Evolutionary conservation across 1,140 invertebrate genomes (phyloP).

Genomic region (Polypedilum vanderplanki): DNA sequence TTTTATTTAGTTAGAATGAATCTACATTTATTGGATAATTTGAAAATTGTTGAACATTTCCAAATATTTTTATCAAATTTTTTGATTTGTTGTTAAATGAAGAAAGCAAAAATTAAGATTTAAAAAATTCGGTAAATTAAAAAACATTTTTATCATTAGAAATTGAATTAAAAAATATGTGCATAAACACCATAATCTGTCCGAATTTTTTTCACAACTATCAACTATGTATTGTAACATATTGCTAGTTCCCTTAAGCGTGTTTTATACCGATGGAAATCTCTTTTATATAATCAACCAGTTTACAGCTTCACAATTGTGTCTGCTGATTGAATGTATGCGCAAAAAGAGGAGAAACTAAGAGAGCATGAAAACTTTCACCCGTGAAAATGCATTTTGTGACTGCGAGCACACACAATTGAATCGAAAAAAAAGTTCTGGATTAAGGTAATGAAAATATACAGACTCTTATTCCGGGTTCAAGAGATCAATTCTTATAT

Average conservation of each 20-base stretch:
- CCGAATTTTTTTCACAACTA: not conserved
- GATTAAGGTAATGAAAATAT: not conserved
- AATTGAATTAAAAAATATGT: too few species aligned
- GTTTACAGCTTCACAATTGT: not conserved
- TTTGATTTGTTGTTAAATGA: too few species aligned
- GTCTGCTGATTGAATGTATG: not conserved
- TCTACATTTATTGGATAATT: too few species aligned
- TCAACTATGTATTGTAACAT: not conserved
- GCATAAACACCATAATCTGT: too few species aligned
- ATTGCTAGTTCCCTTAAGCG: not conserved
- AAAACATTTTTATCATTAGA: too few species aligned
- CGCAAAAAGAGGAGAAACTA: not conserved
- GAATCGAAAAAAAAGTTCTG: not conserved
- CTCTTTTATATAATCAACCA: slow-evolving; percentile 1
- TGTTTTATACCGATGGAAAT: not conserved
- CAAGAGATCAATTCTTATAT: too few species aligned
- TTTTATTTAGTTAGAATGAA: too few species aligned
- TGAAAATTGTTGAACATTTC: too few species aligned
- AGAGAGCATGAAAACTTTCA: slow-evolving; percentile 2
- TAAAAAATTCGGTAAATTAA: too few species aligned
- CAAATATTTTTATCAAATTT: too few species aligned
- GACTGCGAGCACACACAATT: not conserved
- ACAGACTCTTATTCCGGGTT: too few species aligned
- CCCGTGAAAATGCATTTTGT: slow-evolving; percentile 9
- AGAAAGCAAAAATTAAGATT: too few species aligned